A percentile compares a stretch with the other conserved stretches of the same genome.
Conservation (phyloP, 2,113 vertebrate species). For the Lycaon pictus region DNA sequence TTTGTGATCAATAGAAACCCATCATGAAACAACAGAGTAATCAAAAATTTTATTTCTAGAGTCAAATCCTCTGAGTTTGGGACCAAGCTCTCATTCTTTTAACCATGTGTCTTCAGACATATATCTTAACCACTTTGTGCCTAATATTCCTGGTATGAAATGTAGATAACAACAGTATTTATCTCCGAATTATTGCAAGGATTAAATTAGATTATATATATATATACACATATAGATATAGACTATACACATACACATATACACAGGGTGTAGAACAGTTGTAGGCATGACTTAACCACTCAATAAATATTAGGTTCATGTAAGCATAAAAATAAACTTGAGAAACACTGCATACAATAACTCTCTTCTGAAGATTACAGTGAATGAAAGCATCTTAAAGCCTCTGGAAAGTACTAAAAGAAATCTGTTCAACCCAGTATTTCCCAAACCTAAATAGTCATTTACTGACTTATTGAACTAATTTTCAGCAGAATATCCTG, state of each 20-base stretch:
- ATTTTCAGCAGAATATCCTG: background rate
- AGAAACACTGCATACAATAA: background rate
- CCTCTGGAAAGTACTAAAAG: background rate
- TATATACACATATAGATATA: too few relatives aligned
- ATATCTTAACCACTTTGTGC: background rate
- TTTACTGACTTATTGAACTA: background rate
- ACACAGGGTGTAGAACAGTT: background rate
- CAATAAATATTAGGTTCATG: background rate
- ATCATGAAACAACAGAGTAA: background rate
- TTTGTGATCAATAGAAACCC: background rate
- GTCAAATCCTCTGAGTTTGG: background rate
- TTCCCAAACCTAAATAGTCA: background rate
- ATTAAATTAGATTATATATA: background rate
- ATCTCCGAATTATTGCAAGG: background rate
- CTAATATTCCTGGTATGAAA: background rate
- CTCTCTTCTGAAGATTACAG: background rate
- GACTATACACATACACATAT: background rate
- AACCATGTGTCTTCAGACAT: background rate
- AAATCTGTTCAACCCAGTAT: background rate
- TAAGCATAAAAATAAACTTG: constrained; percentile 10
- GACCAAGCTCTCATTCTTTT: background rate
- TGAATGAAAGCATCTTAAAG: background rate
- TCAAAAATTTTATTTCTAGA: background rate
- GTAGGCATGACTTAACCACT: background rate
- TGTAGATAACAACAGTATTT: background rate